These are phyloP conservation scores for Cardinalis cardinalis DNA, from an alignment of 2,113 vertebrate genomes.

Conservation along the genomic window DNA sequence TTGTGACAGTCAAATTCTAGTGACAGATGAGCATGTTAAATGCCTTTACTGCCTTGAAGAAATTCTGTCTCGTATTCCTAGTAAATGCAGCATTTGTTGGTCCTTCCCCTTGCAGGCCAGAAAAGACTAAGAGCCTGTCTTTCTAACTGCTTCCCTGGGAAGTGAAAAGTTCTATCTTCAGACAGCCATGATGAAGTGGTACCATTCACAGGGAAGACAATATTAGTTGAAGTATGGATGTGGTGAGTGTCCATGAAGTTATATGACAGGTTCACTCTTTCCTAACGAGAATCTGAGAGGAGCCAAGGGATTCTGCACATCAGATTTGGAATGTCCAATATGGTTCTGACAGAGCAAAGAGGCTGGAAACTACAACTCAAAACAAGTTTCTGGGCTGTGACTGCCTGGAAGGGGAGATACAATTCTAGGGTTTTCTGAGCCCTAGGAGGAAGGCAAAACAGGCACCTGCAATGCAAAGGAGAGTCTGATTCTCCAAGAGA, in stretches of 20 bases:
- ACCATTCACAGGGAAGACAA: slow-evolving; percentile 36
- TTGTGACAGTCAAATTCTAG: slow-evolving; percentile 47
- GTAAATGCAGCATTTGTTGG: slow-evolving; percentile 34
- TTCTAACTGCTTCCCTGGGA: slow-evolving; percentile 48
- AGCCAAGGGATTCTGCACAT: slow-evolving; percentile 11
- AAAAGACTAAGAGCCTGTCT: slow-evolving; percentile 59
- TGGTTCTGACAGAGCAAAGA: not conserved
- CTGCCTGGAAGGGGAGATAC: not conserved
- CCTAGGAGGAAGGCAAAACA: not conserved
- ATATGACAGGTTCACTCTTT: slow-evolving; percentile 27
- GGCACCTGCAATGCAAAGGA: not conserved
- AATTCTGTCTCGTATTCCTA: slow-evolving; percentile 33
- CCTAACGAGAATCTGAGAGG: slow-evolving; percentile 11
- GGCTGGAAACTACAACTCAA: not conserved
- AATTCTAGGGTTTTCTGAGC: not conserved
- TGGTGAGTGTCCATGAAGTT: slow-evolving; percentile 21
- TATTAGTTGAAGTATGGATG: slow-evolving; percentile 55
- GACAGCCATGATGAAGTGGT: slow-evolving; percentile 40
- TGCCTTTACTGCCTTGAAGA: slow-evolving; percentile 42
- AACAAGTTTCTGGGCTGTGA: not conserved
- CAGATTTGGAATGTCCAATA: slow-evolving; percentile 1
- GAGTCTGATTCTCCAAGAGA: not conserved
- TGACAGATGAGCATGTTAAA: slow-evolving; percentile 47
- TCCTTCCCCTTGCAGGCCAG: slow-evolving; percentile 36
- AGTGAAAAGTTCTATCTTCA: slow-evolving; percentile 40